Base-by-base conservation (phyloP, 1,140 invertebrate genomes). In the Neodiprion virginianus region DNA sequence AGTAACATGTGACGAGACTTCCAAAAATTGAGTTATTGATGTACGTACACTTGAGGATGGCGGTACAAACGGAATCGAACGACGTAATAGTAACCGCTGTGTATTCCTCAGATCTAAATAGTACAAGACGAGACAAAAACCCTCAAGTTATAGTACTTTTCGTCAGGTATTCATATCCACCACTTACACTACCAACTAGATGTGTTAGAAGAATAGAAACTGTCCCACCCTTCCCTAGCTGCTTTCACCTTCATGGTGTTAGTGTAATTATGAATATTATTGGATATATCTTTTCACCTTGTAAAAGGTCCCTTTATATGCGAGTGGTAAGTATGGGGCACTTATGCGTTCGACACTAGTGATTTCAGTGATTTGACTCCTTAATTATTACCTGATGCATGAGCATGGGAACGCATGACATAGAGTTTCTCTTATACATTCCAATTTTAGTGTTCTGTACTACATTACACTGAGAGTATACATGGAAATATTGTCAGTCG, bases 191-290 rank as follows among this genome's bases (percentile, higher is more conserved):
- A 61, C 11, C 53, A 17, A 61, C 53, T 28, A 68, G 49, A 71
- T 21, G 71, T 71, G 67, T 48, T 77, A 75, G 72, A 72, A 50
- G 11, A 69, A 73, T 75, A 49, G 21, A 53, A 68, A 74, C 23
- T 71, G 71, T 76, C 79, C 79, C 74, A 82, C 82, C 83, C 81
- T 79, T 83, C 85, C 84, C 84, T 86, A 84, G 84, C 85, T 85
- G 85, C 85, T 86, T 85, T 84, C 84, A 77, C 70, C 79, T 75
- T 76, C 75, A 48, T 14, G 47, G 68, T 61, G 53, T 61, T 61
- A 61, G 53, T 17, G 8, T 61, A 14, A 12, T 14, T 61, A 61
- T 61, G 53, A 61, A 61, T 61, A 61, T 61, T 17, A 61, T 61
- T 61, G 53, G 53, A 61, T 61, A 61, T 17, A 17, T 70, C 12